Base-by-base conservation (phyloP, 2,113 vertebrate genomes). In the Eira barbara region DNA sequence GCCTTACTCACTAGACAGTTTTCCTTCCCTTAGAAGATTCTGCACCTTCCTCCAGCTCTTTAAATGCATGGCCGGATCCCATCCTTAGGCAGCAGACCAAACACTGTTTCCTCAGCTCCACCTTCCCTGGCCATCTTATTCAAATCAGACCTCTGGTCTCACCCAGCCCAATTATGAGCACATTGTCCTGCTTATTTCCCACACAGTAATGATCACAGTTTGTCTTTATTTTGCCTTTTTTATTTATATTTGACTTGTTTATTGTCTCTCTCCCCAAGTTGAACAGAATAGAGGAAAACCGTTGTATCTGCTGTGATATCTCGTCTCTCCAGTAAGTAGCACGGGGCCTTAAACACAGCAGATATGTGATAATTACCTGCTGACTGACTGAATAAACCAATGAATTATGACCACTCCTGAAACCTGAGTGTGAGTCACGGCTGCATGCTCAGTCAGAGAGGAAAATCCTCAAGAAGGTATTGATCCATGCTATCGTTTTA, bases 291-390 rank as follows among this genome's bases (percentile, higher is more conserved):
- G 21, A 61, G 13, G 11, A 11, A 13, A 6, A 18, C 18, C 0
- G 0, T 4, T 17, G 15, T 31, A 20, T 61, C 73, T 42, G 7
- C 4, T 15, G 47, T 1, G 0, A 27, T 0, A 4, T 20, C 47
- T 36, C 13, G 3, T 76, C 34, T 90, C 57, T 20, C 27, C 21
- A 2, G n/a, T 6, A 63, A 73, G 23, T 9, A 25, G 1, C 2
- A 0, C 18, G 0, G n/a, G 12, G 39, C 36, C 86, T 57, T 29
- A n/a, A 31, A 6, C 6, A 10, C 14, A 4, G 13, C 34, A n/a
- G 9, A 59, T 2, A 9, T 0, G 0, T 4, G 3, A 6, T 36
- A 25, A 20, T 63, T 36, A 36, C 29, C 57, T 59, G 17, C 57
- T 47, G 39, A 80, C 15, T 31, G 23, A 55, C 25, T 36, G 12